Evolutionary conservation across 1,140 invertebrate species (phyloP).

Genomic region (Cotesia glomerata): DNA sequence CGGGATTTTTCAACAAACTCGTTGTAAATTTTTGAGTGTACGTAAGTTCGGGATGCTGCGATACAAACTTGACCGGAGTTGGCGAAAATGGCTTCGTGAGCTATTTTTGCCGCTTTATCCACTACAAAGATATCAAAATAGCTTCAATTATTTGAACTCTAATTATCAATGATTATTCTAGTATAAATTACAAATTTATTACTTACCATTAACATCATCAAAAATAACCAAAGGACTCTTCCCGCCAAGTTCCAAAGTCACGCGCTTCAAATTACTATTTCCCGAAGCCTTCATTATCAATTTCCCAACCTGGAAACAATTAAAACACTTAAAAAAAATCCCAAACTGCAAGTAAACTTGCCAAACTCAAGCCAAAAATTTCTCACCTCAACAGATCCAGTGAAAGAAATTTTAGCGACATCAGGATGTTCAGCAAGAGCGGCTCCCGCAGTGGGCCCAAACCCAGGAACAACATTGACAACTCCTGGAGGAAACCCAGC

Average conservation of each 20-base stretch:
- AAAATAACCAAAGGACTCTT: slow-evolving; percentile 86
- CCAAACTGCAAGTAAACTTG: no score
- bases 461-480: slow-evolving; percentile 84
- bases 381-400: slow-evolving; percentile 65
- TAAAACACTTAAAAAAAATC: not conserved
- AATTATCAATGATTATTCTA: not conserved
- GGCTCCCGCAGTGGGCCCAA: slow-evolving; percentile 76
- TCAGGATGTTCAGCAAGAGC: slow-evolving; percentile 70
- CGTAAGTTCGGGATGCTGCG: slow-evolving; percentile 73
- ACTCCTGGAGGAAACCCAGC: slow-evolving; percentile 89
- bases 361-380: no score
- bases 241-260: slow-evolving; percentile 88
- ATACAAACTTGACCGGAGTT: slow-evolving; percentile 77
- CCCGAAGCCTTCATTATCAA: slow-evolving; percentile 78
- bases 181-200: not conserved
- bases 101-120: slow-evolving; percentile 68
- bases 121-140: slow-evolving; percentile 55
- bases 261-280: slow-evolving; percentile 80
- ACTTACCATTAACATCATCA: slow-evolving; percentile 66
- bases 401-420: slow-evolving; percentile 77
- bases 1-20: slow-evolving; percentile 70
- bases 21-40: slow-evolving; percentile 74
- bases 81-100: slow-evolving; percentile 69
- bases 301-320: slow-evolving; percentile 70
- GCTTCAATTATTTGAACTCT: not conserved